Evolutionary conservation across 2,888 invertebrate species (phyloP).

Genomic region (Torymus aiolomorphi): DNA sequence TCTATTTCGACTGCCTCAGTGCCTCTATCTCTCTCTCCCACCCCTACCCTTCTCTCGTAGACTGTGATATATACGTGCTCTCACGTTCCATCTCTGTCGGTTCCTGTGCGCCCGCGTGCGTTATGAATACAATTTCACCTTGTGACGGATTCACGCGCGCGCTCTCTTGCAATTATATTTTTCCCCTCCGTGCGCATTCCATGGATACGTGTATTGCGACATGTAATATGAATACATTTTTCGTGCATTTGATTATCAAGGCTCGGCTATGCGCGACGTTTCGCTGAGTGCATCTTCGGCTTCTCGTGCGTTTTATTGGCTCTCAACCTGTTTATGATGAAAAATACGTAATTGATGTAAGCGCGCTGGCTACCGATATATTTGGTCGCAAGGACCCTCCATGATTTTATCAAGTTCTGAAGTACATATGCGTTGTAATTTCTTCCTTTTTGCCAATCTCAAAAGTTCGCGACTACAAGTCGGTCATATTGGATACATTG

Average conservation of each 20-base stretch:
- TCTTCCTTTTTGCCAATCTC: constrained; percentile 7
- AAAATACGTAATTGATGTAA: constrained; percentile 11
- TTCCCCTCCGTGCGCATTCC: constrained; percentile 36
- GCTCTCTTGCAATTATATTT: constrained; percentile 46
- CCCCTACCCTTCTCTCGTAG: background rate
- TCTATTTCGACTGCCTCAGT: constrained; percentile 48
- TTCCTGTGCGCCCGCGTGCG: constrained; percentile 7
- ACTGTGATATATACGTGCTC: too few species aligned
- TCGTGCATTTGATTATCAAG: constrained; percentile 48
- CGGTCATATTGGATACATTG: background rate
- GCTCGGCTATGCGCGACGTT: background rate
- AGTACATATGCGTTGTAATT: background rate
- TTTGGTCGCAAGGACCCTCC: background rate
- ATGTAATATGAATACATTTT: constrained; percentile 43
- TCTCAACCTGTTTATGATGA: background rate
- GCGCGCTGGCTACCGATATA: background rate
- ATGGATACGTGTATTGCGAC: background rate
- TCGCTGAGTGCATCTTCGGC: background rate
- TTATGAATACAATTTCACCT: constrained; percentile 52
- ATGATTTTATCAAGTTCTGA: constrained; percentile 30
- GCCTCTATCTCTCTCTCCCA: constrained; percentile 24
- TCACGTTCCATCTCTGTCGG: background rate
- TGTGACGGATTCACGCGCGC: constrained; percentile 39
- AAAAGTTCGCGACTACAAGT: background rate
- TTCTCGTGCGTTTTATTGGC: constrained; percentile 14